Base-by-base conservation (phyloP, 2,113 vertebrate species). In the Thalassarche chlororhynchos region DNA sequence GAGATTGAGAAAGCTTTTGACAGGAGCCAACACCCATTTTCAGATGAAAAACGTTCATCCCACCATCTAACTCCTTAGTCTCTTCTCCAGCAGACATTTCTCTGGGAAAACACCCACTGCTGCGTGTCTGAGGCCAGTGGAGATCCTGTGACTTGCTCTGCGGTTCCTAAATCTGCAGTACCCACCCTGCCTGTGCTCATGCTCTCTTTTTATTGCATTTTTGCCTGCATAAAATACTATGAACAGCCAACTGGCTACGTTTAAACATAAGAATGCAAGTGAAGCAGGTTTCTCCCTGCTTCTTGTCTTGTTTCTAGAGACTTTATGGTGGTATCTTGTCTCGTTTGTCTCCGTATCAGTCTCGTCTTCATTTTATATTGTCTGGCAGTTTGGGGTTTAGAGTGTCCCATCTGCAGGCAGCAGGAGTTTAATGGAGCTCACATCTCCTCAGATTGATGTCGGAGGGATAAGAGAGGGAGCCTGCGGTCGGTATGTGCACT, bases 11-110 rank as follows among this genome's bases (percentile, higher is more conserved):
- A 54, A 83, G 76, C 68, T 94, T 93, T 93, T 6, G 62, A 90
- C 85, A 88, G 44, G 71, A 91, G 84, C 90, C 93, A 93, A 96
- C 96, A 96, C 94, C 93, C 93, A 94, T 90, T 93, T 58, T 42
- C 71, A 78, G 82, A 96, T 84, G 54, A 83, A 76, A 88, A 96
- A 68, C 0, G 21, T 78, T 85, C 71, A 9, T 93, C 82, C 68
- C 62, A 36, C 64, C 78, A 77, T 65, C 84, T n/a, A 65, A 36
- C 66, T 85, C 86, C 32, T 40, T 18, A 61, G 74, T 20, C 29
- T 62, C 18, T 51, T 77, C 89, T 70, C 70, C 78, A 90, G 58
- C 81, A 85, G 82, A 61, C 16, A 4, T 9, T 87, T 79, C 84
- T 70, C 89, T 91, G 91, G 93, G 87, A 94, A 93, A 96, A 93